Evolutionary conservation across 2,888 invertebrate genomes (phyloP), one percentile per base, ranked within the genome.

Genomic region (Epinotia nisella): DNA sequence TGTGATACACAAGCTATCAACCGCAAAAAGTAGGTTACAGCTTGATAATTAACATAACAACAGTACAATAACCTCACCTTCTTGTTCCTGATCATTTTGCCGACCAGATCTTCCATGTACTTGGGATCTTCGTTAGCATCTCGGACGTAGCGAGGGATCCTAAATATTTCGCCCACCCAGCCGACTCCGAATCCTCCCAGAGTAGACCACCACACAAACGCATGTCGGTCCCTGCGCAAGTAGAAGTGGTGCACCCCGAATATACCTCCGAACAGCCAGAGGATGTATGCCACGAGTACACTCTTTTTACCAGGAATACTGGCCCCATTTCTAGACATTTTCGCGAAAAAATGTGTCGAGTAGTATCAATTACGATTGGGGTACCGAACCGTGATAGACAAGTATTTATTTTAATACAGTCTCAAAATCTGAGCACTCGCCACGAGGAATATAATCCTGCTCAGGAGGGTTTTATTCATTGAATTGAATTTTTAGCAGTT

Each of bases 231-330:
- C 71, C 99, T 94, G 69, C 96, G 95, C 76, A 99, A 92, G 89
- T 99, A 99, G 82, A 99, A 95, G 85, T 98, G 98, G 89, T 99
- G 99, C 5, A 97, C 90, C 0, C 99, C 99, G 79, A 98, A 96
- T 80, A 97, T 89, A 4, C 99, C 99, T 19, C 98, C 98, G 78
- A 98, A 94, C 0, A 98, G 82, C 98, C 98, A 99, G 55, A 96
- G 90, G 1, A 98, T 74, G 84, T 98, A 99, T 0, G 99, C 95
- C 81, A 95, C 84, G 65, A 96, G 83, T 11, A 96, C 86, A 1
- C 95, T 96, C 83, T 96, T 96, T 76, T 89, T 81, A 60, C 78
- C 76, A 10, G 78, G 75, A 82, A 84, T 83, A 76, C 68, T 80
- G 66, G 74, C 75, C 66, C 74, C 76, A 76, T 78, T 82, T 66